Conservation (phyloP, 2,113 vertebrate genomes). For the Pluvianellus socialis region DNA sequence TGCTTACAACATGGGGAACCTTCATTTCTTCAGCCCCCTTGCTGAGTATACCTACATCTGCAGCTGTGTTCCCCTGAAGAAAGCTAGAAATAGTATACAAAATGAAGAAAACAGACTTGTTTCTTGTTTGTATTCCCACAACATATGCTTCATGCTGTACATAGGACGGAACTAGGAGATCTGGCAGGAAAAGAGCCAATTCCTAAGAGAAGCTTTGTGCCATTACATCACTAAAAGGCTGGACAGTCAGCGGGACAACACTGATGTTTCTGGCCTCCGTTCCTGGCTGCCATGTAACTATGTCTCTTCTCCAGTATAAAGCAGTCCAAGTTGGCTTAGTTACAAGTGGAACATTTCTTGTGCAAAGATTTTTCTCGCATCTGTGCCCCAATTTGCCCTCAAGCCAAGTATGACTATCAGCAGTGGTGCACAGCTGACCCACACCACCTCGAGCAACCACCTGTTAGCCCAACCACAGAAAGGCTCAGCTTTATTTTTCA, state of each 20-base stretch:
- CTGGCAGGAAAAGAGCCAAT: neutral
- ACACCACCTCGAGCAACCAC: neutral
- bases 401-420: neutral
- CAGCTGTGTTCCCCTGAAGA: neutral
- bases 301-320: neutral
- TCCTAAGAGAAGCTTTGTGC: neutral
- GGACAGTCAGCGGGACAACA: neutral
- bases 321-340: neutral
- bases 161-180: neutral
- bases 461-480: neutral
- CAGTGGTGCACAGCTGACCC: neutral
- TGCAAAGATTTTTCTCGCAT: neutral
- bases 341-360: neutral
- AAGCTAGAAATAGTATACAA: neutral
- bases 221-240: neutral
- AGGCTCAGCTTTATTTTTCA: neutral
- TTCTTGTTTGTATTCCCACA: neutral
- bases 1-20: neutral
- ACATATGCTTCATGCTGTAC: neutral
- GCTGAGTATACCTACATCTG: neutral
- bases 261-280: neutral
- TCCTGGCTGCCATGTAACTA: neutral
- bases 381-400: neutral
- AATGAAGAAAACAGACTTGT: constrained; percentile 2
- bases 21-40: neutral